Percentiles rank a stretch among this genome's conserved stretches.
Evolutionary conservation across 2,888 invertebrate genomes (phyloP).

Genomic region (Lithophane semibrunnea): DNA sequence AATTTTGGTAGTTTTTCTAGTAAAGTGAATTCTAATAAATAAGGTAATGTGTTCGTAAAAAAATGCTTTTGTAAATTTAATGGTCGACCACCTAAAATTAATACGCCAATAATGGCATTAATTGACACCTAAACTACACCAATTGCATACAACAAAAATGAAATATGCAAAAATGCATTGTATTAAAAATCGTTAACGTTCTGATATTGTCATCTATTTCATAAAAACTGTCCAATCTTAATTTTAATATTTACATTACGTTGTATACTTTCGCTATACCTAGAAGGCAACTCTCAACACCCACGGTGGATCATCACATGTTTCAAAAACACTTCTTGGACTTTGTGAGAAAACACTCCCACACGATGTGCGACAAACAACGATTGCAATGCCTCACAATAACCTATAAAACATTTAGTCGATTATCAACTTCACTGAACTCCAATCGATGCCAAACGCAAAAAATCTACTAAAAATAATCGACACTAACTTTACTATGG

Average conservation of each 20-base stretch:
- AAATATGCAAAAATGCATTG: constrained; percentile 30
- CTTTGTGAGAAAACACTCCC: constrained; percentile 39
- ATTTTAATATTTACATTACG: constrained; percentile 56
- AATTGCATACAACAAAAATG: constrained; percentile 18
- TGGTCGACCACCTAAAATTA: constrained; percentile 6
- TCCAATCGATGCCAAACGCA: constrained; percentile 28
- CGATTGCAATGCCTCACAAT: constrained; percentile 27
- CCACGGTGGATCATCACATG: constrained; percentile 62
- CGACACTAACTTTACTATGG: constrained; percentile 60
- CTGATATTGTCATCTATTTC: constrained; percentile 11
- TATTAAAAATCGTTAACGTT: constrained; percentile 55
- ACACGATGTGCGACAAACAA: constrained; percentile 44
- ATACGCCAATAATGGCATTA: constrained; percentile 33
- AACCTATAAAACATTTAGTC: constrained; percentile 43
- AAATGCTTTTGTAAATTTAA: constrained; percentile 26
- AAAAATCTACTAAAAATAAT: constrained; percentile 55
- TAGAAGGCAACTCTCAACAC: constrained; percentile 68
- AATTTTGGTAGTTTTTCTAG: neutral
- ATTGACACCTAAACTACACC: constrained; percentile 34
- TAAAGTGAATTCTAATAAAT: constrained; percentile 4
- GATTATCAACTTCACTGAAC: constrained; percentile 25
- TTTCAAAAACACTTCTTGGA: constrained; percentile 60
- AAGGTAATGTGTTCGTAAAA: constrained; percentile 29
- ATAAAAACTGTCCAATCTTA: constrained; percentile 38
- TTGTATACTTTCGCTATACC: constrained; percentile 59